These are phyloP conservation scores for Melipona bicolor DNA, from an alignment of 2,888 invertebrate species.

Conservation along the genomic window DNA sequence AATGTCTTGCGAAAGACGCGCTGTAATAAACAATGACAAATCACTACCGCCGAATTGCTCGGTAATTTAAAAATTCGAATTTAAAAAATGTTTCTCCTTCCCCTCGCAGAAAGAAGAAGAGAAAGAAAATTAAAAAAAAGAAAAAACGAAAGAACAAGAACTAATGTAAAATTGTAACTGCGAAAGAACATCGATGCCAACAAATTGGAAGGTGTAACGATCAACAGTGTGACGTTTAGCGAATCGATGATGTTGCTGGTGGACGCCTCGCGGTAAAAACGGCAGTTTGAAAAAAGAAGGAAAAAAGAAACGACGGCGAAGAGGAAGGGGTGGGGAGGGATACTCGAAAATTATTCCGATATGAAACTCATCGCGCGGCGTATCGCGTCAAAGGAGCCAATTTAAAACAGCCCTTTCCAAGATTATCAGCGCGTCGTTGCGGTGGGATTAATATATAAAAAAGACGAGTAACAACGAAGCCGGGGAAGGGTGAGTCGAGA, in stretches of 20 bases:
- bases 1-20: constrained; percentile 49
- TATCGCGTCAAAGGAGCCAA: constrained; percentile 83
- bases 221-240: constrained; percentile 58
- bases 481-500: constrained; percentile 44
- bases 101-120: too few relatives aligned
- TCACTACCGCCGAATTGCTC: neutral
- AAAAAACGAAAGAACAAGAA: too few relatives aligned
- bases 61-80: constrained; percentile 44
- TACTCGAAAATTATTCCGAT: constrained; percentile 82
- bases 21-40: constrained; percentile 47
- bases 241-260: constrained; percentile 57
- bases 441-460: constrained; percentile 72
- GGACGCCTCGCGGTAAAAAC: constrained; percentile 62
- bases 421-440: constrained; percentile 78
- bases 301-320: constrained; percentile 41
- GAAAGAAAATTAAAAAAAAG: neutral
- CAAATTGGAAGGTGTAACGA: constrained; percentile 13
- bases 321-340: constrained; percentile 33
- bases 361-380: constrained; percentile 82
- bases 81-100: constrained; percentile 4
- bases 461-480: constrained; percentile 38
- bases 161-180: neutral
- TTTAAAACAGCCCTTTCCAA: constrained; percentile 83
- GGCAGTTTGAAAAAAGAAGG: constrained; percentile 43
- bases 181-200: too few relatives aligned